Evolutionary conservation across 2,797 vertebrate species (phyloP), one percentile per base, ranked within the genome.

Genomic region (Tragelaphus oryx): DNA sequence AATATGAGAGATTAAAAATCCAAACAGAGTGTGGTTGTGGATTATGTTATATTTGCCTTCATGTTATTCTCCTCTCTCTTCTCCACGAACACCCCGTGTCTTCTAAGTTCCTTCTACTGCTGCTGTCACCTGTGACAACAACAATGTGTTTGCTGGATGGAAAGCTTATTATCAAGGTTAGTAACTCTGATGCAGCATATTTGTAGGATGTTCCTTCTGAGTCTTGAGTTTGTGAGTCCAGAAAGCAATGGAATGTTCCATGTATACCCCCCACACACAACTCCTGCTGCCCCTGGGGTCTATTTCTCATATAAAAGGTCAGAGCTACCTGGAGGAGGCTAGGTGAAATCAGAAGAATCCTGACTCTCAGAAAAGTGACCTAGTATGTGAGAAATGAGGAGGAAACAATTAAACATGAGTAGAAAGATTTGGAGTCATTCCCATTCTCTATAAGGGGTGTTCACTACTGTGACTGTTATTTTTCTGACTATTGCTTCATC

Each of bases 351-450:
- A 37, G 86, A 95, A 88, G 96, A 97, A 95, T 89, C 83, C 55
- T 90, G 76, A 83, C 76, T 82, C 91, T 74, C 97, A 96, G 86
- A 95, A 88, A 76, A 94, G 95, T 83, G 95, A 91, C 96, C 97
- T 87, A 97, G 97, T 96, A 93, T 95, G 96, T 96, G 81, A 83
- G 80, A 81, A 94, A 37, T 68, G 60, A 33, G 41, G 11, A 78
- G 86, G 71, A 78, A 37, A n/a, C 59, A 60, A 57, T 59, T 87
- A 76, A 78, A 68, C 26, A n/a, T 12, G 60, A 55, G 28, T 6
- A 37, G 37, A 62, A 89, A 87, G 57, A 41, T 24, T 30, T 57
- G n/a, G 52, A 65, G 46, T 24, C 2, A 3, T 50, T 78, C 82
- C 76, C 17, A 0, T 44, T 85, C 22, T 94, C 75, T 75, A 6